phyloP scores from a whole-genome alignment of 2,113 vertebrate species.

The Heloderma charlesbogerti region DNA sequence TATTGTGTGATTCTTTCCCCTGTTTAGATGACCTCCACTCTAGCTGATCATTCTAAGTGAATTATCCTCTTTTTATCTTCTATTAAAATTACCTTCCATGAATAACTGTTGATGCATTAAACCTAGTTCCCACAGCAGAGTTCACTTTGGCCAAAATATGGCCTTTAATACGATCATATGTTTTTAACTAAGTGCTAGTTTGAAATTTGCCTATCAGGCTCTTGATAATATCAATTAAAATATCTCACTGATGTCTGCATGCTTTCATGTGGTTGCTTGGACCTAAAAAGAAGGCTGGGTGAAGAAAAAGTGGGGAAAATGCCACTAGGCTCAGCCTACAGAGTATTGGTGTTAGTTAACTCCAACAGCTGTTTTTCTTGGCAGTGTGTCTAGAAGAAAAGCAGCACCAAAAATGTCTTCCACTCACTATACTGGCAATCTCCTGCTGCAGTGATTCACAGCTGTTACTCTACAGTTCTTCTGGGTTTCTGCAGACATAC shows the following conservation, averaged over 20 bases:
- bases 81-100: neutral
- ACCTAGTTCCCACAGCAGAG: neutral
- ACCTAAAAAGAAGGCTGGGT: neutral
- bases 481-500: slow-evolving; percentile 13
- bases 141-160: neutral
- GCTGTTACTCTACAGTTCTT: slow-evolving; percentile 11
- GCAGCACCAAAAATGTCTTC: neutral
- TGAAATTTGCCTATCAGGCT: slow-evolving; percentile 19
- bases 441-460: slow-evolving; percentile 7
- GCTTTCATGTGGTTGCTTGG: neutral
- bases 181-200: neutral
- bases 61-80: neutral
- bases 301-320: slow-evolving; percentile 1
- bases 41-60: neutral
- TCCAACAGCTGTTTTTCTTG: slow-evolving; percentile 43
- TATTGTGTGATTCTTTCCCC: neutral
- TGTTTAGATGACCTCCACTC: neutral
- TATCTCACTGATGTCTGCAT: neutral
- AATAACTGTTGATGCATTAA: neutral
- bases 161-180: neutral
- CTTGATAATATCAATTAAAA: slow-evolving; percentile 4
- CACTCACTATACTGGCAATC: neutral
- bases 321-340: neutral
- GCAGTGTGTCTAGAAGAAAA: slow-evolving; percentile 7
- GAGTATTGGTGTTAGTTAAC: slow-evolving; percentile 18